Percentiles rank a stretch among this genome's conserved stretches.
phyloP scores from a whole-genome alignment of 2,797 vertebrate genomes.

The Gephyroberyx darwinii region DNA sequence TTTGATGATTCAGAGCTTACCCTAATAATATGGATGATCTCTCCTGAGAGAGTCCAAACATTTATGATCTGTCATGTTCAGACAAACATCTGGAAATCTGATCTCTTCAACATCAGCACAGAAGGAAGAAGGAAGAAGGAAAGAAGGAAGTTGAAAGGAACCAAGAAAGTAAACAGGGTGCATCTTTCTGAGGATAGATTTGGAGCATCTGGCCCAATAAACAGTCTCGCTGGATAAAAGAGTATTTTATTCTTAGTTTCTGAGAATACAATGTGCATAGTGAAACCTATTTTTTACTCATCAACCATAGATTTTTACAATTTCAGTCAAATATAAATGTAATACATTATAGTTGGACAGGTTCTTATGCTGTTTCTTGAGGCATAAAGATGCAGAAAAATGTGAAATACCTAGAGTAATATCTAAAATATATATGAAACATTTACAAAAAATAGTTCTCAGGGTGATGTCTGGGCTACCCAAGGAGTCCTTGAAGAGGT shows the following conservation, averaged over 20 bases:
- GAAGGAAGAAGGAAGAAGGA: not conserved
- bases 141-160: too few species aligned
- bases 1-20: not conserved
- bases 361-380: not conserved
- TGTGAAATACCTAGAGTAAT: too few species aligned
- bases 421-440: too few species aligned
- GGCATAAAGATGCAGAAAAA: not conserved
- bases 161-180: slow-evolving; percentile 8
- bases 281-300: slow-evolving; percentile 22
- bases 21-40: slow-evolving; percentile 27
- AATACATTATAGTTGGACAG: not conserved
- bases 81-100: slow-evolving; percentile 2
- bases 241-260: slow-evolving; percentile 3
- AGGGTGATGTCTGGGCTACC: too few species aligned
- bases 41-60: not conserved
- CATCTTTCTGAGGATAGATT: slow-evolving; percentile 18
- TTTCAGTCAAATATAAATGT: not conserved
- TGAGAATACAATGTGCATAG: not conserved
- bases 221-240: slow-evolving; percentile 7
- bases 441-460: too few species aligned
- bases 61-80: slow-evolving; percentile 31
- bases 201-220: slow-evolving; percentile 46
- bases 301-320: slow-evolving; percentile 19
- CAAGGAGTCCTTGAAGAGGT: not conserved
- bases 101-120: not conserved